These are phyloP conservation scores for Melinaea marsaeus DNA, from an alignment of 2,888 invertebrate genomes.

Conservation along the genomic window DNA sequence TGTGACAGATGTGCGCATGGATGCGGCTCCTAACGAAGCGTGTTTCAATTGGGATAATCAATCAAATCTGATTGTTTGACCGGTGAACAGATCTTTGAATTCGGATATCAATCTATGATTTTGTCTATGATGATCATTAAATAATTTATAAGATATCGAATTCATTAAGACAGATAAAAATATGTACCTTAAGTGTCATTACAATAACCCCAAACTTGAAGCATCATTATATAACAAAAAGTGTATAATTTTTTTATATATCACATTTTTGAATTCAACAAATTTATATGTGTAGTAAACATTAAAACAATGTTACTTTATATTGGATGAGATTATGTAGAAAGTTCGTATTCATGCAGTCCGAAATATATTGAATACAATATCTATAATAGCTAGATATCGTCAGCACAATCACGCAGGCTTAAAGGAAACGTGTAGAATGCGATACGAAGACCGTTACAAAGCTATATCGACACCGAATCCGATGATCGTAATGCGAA, in stretches of 20 bases:
- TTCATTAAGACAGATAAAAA: too few relatives aligned
- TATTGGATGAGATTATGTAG: conserved; percentile 7
- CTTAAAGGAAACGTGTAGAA: conserved; percentile 58
- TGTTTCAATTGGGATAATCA: conserved; percentile 73
- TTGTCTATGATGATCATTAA: conserved; percentile 14
- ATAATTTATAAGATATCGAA: neutral
- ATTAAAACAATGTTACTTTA: neutral
- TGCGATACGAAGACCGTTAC: conserved; percentile 69
- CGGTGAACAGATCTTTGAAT: conserved; percentile 51
- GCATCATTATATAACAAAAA: too few relatives aligned
- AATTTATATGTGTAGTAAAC: neutral
- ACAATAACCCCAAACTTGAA: too few relatives aligned
- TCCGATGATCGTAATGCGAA: conserved; percentile 71
- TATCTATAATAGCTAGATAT: conserved; percentile 26
- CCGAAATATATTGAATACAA: conserved; percentile 26
- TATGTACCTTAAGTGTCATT: too few relatives aligned
- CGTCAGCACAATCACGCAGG: conserved; percentile 37
- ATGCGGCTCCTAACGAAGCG: conserved; percentile 72
- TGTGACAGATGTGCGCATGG: conserved; percentile 76
- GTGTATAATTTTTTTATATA: too few relatives aligned
- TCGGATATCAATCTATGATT: conserved; percentile 41
- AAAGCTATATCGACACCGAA: conserved; percentile 64
- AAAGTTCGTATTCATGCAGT: conserved; percentile 22
- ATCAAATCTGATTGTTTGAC: conserved; percentile 73
- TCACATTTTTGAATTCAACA: too few relatives aligned